Conservation (phyloP, 2,888 invertebrate genomes). For the Norana najaformis region DNA sequence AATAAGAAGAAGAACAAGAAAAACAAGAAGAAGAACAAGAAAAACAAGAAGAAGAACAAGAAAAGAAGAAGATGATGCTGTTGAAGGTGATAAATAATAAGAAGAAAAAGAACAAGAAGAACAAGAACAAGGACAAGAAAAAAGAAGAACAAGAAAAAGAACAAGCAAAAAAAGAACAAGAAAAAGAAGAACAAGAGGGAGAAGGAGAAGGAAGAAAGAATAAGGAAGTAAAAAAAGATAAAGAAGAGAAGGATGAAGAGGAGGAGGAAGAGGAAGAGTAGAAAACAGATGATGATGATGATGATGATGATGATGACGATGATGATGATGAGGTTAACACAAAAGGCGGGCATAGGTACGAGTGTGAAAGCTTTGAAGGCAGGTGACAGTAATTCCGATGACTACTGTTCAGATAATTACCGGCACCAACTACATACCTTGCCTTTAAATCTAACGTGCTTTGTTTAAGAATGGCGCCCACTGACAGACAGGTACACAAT, state of each 20-base stretch:
- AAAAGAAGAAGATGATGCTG: no score
- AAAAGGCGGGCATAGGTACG: not conserved
- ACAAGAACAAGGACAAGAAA: not conserved
- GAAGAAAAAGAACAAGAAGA: not conserved
- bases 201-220: no score
- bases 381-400: not conserved
- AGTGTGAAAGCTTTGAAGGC: not conserved
- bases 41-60: no score
- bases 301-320: not conserved
- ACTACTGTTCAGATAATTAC: not conserved
- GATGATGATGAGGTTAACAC: not conserved
- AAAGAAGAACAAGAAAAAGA: not conserved
- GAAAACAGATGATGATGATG: not conserved
- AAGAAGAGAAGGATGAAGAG: not conserved
- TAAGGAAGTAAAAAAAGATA: no score
- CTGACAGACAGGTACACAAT: not conserved
- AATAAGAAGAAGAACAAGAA: not conserved
- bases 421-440: not conserved
- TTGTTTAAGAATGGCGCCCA: not conserved
- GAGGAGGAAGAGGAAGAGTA: not conserved
- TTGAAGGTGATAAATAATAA: no score
- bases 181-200: not conserved
- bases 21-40: not conserved
- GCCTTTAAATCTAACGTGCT: not conserved
- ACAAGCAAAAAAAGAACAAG: not conserved